A percentile compares a stretch with the other conserved stretches of the same genome.
These are phyloP conservation scores for Helicoverpa armigera DNA, from an alignment of 1,140 invertebrate species.

Conservation along the genomic window DNA sequence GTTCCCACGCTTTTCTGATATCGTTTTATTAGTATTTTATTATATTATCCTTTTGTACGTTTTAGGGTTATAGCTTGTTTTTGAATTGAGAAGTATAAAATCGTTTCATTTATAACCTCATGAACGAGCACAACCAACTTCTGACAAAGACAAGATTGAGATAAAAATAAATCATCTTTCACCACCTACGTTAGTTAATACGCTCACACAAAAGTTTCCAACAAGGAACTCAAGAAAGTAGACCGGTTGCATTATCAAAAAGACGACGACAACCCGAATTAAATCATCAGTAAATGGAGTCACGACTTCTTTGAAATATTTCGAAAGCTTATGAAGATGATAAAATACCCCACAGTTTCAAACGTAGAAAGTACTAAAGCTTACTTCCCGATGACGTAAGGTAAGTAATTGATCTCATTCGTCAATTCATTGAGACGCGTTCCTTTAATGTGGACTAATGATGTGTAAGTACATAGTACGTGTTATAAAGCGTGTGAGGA, in stretches of 20 bases:
- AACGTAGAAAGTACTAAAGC: conserved; percentile 44
- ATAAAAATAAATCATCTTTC: not conserved
- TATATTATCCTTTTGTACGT: not conserved
- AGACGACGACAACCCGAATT: conserved; percentile 20
- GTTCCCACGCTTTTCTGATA: conserved; percentile 13
- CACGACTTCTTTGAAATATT: conserved; percentile 49
- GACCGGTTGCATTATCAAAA: conserved; percentile 39
- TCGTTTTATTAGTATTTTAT: not conserved
- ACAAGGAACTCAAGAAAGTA: conserved; percentile 14
- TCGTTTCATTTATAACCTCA: too few relatives aligned
- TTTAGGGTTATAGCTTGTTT: too few relatives aligned
- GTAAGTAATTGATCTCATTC: conserved; percentile 55
- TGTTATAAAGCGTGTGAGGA: conserved; percentile 13
- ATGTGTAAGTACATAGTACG: conserved; percentile 34
- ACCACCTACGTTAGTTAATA: not conserved
- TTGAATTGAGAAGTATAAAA: too few relatives aligned
- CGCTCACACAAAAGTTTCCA: not conserved
- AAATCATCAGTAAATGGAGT: conserved; percentile 38
- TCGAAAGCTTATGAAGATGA: conserved; percentile 52
- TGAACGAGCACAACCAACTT: too few relatives aligned
- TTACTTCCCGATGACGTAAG: conserved; percentile 51
- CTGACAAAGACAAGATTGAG: not conserved
- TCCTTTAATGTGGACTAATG: conserved; percentile 42
- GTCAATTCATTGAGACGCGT: conserved; percentile 55
- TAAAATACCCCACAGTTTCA: conserved; percentile 45